A percentile compares a stretch with the other conserved stretches of the same genome.
Evolutionary conservation across 1,140 invertebrate species (phyloP).

Genomic region (Nomia melanderi): DNA sequence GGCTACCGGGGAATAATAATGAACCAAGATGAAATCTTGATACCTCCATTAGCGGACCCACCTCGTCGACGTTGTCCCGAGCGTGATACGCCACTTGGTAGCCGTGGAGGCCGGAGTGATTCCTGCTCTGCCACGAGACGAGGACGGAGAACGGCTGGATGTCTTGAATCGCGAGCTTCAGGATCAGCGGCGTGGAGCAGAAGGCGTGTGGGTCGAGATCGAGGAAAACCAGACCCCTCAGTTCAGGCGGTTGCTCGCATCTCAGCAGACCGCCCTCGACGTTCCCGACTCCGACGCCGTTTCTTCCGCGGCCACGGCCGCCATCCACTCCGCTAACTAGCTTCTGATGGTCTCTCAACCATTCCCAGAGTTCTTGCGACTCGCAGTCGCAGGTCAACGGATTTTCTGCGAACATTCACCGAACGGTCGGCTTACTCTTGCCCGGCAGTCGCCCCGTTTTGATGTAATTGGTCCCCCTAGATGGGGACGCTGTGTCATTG

Average conservation of each 20-base stretch:
- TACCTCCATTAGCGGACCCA: constrained; percentile 52
- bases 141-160: constrained; percentile 92
- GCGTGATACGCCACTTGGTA: constrained; percentile 91
- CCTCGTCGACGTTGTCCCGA: constrained; percentile 84
- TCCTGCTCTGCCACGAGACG: constrained; percentile 94
- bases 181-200: constrained; percentile 90
- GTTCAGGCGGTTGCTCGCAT: constrained; percentile 90
- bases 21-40: neutral
- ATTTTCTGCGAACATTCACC: constrained; percentile 85
- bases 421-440: neutral
- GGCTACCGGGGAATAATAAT: neutral
- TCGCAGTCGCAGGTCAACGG: constrained; percentile 91
- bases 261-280: constrained; percentile 81
- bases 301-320: constrained; percentile 80
- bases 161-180: constrained; percentile 92
- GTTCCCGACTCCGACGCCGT: constrained; percentile 78
- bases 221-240: constrained; percentile 88
- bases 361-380: constrained; percentile 92
- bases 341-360: constrained; percentile 92
- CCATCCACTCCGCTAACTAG: constrained; percentile 82
- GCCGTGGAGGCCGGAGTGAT: constrained; percentile 91
- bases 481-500: neutral
- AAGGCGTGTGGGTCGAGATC: constrained; percentile 90
- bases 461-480: neutral
- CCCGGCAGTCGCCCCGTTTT: constrained; percentile 8